Percentiles rank a stretch among this genome's conserved stretches.
phyloP scores from a whole-genome alignment of 2,113 vertebrate species.

The Cranoglanis bouderius region DNA sequence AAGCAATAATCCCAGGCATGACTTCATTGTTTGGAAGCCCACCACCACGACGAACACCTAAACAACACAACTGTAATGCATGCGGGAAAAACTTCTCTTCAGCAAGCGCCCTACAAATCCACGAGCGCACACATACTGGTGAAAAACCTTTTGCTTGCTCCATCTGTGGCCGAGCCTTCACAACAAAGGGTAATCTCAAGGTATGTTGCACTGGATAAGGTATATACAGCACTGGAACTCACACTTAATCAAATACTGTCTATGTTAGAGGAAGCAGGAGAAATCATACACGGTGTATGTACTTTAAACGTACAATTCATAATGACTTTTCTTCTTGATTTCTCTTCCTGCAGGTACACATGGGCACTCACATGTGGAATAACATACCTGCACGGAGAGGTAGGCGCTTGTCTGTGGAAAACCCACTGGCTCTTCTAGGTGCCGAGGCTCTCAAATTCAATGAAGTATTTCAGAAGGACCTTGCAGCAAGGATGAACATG shows the following conservation, averaged over 20 bases:
- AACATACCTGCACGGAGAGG: conserved; percentile 91
- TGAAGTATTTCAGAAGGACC: conserved; percentile 96
- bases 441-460: conserved; percentile 91
- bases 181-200: conserved; percentile 99
- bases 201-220: conserved; percentile 65
- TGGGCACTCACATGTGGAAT: conserved; percentile 99
- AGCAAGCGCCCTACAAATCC: conserved; percentile 98
- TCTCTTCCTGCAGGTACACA: conserved; percentile 85
- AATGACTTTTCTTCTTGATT: not conserved
- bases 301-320: not conserved
- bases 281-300: not conserved
- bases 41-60: conserved; percentile 85
- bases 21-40: conserved; percentile 84
- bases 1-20: conserved; percentile 80
- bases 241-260: not conserved
- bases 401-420: conserved; percentile 92
- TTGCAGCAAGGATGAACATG: conserved; percentile 90
- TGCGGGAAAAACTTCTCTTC: conserved; percentile 99
- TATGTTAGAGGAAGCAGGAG: not conserved
- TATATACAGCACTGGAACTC: not conserved
- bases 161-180: conserved; percentile 96
- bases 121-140: conserved; percentile 96
- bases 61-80: conserved; percentile 96
- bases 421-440: conserved; percentile 91
- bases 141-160: conserved; percentile 98